Conservation (phyloP, 2,888 invertebrate genomes). For the Trichogramma dendrolimi region DNA sequence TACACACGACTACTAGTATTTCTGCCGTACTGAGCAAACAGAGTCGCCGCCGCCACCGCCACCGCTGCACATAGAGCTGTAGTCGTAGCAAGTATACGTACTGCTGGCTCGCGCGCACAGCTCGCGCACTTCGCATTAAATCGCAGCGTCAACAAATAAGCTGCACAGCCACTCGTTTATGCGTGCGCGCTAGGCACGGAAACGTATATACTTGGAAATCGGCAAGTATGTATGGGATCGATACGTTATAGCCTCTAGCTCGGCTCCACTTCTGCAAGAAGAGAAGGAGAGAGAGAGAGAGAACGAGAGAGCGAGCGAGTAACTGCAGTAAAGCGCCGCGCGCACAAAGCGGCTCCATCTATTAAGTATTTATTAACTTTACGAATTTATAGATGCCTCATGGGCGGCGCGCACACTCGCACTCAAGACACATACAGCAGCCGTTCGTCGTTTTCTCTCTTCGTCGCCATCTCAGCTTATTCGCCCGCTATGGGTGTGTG, state of each 20-base stretch:
- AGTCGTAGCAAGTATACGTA: background rate
- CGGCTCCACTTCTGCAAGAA: background rate
- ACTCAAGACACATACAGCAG: slow-evolving; percentile 24
- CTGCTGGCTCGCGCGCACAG: background rate
- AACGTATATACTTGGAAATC: slow-evolving; percentile 1
- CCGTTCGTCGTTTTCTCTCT: slow-evolving; percentile 28
- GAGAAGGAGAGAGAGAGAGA: slow-evolving; percentile 9
- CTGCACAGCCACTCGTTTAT: background rate
- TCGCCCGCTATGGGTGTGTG: slow-evolving; percentile 6
- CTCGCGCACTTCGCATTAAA: slow-evolving; percentile 2
- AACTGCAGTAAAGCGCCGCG: slow-evolving; percentile 27
- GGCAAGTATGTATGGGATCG: slow-evolving; percentile 11
- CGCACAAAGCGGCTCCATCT: slow-evolving; percentile 50
- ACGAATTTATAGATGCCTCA: slow-evolving; percentile 52
- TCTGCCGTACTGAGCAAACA: no score
- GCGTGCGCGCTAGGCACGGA: background rate
- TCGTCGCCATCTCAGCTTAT: slow-evolving; percentile 12
- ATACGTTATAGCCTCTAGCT: slow-evolving; percentile 23
- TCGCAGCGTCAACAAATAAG: slow-evolving; percentile 9
- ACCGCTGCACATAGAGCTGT: no score
- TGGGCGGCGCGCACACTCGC: slow-evolving; percentile 40
- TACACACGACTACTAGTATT: no score
- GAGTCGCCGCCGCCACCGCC: no score
- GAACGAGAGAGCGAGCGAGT: slow-evolving; percentile 31
- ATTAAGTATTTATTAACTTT: slow-evolving; percentile 53